phyloP scores from a whole-genome alignment of 2,888 invertebrate genomes.

The Cloeon dipterum region DNA sequence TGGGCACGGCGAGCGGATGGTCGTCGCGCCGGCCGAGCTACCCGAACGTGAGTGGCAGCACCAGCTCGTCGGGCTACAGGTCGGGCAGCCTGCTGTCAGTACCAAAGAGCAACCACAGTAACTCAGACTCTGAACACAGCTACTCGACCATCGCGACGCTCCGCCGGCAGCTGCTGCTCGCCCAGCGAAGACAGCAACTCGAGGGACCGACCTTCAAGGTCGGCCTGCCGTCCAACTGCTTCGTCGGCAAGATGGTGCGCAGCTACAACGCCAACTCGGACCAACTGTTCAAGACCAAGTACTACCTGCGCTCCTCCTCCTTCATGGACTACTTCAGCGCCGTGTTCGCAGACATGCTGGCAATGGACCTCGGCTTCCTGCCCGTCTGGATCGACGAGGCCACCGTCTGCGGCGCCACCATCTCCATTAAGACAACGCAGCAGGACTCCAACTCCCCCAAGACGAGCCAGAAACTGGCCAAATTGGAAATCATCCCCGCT shows the following conservation, averaged over 20 bases:
- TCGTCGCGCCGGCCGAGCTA: not conserved
- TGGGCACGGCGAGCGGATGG: not conserved
- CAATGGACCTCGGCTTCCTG: conserved; percentile 30
- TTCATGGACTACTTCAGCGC: conserved; percentile 48
- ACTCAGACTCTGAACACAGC: conserved; percentile 33
- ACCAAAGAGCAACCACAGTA: conserved; percentile 10
- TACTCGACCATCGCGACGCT: conserved; percentile 35
- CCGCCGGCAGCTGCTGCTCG: conserved; percentile 28
- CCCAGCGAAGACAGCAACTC: not conserved
- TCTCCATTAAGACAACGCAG: conserved; percentile 32
- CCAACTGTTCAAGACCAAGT: conserved; percentile 21
- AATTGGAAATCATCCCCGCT: conserved; percentile 47
- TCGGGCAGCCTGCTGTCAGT: conserved; percentile 12
- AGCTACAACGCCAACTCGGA: not conserved
- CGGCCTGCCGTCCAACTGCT: not conserved
- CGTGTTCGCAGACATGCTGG: conserved; percentile 34
- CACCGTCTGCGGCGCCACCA: conserved; percentile 36
- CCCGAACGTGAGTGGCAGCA: conserved; percentile 7
- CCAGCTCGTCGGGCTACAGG: conserved; percentile 28
- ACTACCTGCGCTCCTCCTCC: conserved; percentile 35
- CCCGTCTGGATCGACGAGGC: conserved; percentile 27
- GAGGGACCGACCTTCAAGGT: not conserved
- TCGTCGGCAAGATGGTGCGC: not conserved
- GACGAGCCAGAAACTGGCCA: too few species aligned
- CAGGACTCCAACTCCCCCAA: too few species aligned